Evolutionary conservation across 2,888 invertebrate genomes (phyloP), one percentile per base, ranked within the genome.

Genomic region (Anthoptus insignis): DNA sequence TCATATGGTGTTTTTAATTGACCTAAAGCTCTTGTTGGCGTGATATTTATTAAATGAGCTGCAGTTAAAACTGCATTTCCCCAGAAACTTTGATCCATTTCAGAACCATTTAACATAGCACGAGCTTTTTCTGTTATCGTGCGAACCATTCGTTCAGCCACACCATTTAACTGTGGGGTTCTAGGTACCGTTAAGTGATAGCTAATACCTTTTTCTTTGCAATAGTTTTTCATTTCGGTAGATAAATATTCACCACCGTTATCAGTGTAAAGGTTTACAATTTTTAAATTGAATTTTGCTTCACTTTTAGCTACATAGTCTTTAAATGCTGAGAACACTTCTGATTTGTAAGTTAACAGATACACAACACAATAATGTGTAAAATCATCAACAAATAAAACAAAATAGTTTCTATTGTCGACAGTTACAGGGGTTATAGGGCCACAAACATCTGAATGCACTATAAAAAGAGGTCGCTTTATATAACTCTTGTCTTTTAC

Each of bases 71-170:
- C 75, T 29, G 82, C 83, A 68, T 84, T 82, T 37, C 79, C 78
- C 84, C 83, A 86, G 54, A 85, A 80, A 3, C 3, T 11, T 72
- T 84, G 83, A 24, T 70, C 64, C 11, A 82, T 59, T 21, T 76
- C 70, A 4, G 80, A 76, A 53, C 78, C 71, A 59, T 69, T 66
- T 58, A 87, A 9, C 73, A 83, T 75, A 42, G 80, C 64, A 42
- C 83, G 75, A 54, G 81, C 80, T 66, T 78, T 84, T 73, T 85
- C 83, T 8, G 80, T 79, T 45, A 87, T 74, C 16, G 80, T 80
- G 66, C 83, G 63, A 34, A 74, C 76, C 81, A 85, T 83, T 3
- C 84, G 70, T 67, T 86, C 83, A n/a, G 37, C 2, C 2, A 37
- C 37, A n/a, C 37, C 37, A 37, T 37, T 37, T 37, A n/a, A 6